phyloP scores from a whole-genome alignment of 2,797 vertebrate species.

The Naso thynnoides region DNA sequence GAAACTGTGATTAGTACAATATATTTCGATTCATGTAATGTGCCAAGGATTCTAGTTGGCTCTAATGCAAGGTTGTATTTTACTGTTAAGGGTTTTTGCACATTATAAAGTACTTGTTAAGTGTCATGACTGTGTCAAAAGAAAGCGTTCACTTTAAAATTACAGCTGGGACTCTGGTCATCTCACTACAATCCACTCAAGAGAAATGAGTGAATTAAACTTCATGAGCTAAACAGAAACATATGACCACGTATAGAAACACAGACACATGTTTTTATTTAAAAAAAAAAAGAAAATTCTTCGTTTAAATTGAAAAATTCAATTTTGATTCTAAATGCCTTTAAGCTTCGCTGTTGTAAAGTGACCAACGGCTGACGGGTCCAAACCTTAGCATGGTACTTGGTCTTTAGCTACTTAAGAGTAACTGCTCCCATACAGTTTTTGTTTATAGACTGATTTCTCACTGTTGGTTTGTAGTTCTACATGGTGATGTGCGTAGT shows the following conservation, averaged over 20 bases:
- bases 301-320: constrained; percentile 11
- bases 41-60: neutral
- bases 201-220: neutral
- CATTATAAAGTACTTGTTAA: neutral
- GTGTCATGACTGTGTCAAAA: neutral
- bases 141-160: neutral
- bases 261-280: neutral
- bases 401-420: constrained; percentile 21
- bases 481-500: constrained; percentile 93
- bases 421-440: constrained; percentile 31
- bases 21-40: neutral
- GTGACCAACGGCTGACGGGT: neutral
- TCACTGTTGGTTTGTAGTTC: constrained; percentile 80
- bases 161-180: too few species aligned
- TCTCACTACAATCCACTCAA: neutral
- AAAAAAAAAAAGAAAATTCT: neutral
- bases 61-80: neutral
- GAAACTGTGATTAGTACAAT: neutral
- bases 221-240: neutral
- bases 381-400: neutral
- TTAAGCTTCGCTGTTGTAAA: neutral
- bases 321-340: neutral
- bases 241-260: neutral
- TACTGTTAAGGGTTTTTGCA: neutral
- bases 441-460: constrained; percentile 33